These are phyloP conservation scores for Carcinoscorpius rotundicauda DNA, from an alignment of 1,140 invertebrate genomes.

Conservation along the genomic window DNA sequence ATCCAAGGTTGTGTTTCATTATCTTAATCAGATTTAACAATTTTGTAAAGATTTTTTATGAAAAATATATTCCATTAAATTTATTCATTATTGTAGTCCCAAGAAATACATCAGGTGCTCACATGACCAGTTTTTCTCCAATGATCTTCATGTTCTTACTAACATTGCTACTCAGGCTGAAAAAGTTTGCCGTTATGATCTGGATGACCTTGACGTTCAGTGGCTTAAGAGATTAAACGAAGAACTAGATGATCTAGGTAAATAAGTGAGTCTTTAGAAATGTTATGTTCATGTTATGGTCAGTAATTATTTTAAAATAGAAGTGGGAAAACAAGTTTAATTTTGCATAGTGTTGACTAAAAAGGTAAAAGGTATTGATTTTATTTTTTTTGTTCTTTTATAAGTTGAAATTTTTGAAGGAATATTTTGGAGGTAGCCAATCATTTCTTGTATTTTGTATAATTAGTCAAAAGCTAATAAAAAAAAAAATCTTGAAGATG, in stretches of 20 bases:
- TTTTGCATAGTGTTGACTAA: not conserved
- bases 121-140: conserved; percentile 70
- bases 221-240: conserved; percentile 82
- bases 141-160: conserved; percentile 72
- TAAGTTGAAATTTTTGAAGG: too few species aligned
- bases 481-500: conserved; percentile 9
- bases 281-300: not conserved
- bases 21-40: too few species aligned
- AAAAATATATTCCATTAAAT: too few species aligned
- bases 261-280: not conserved
- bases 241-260: conserved; percentile 45
- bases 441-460: not conserved
- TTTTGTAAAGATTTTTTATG: too few species aligned
- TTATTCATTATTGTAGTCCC: conserved; percentile 47
- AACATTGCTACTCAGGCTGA: conserved; percentile 76
- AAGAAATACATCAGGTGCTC: conserved; percentile 82
- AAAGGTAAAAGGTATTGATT: not conserved
- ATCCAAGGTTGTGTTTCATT: too few species aligned
- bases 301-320: not conserved
- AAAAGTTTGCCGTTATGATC: conserved; percentile 84
- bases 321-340: not conserved
- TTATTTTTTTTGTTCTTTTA: not conserved
- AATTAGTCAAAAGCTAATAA: not conserved
- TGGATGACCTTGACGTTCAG: conserved; percentile 81
- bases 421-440: not conserved